Evolutionary conservation across 2,888 invertebrate species (phyloP).

Genomic region (Gerris lacustris): DNA sequence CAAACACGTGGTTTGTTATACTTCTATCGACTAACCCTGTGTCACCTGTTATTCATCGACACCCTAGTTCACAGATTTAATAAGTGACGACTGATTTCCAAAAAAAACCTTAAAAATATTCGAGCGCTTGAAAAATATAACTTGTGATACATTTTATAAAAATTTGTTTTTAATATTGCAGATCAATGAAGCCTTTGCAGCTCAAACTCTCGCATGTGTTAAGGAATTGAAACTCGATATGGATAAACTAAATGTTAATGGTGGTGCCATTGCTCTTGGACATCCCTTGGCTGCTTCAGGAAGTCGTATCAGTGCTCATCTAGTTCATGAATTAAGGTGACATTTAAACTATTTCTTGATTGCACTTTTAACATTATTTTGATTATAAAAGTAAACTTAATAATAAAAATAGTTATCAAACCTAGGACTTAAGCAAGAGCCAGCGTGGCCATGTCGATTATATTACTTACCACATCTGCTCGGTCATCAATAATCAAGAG

Average conservation of each 20-base stretch:
- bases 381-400: not conserved
- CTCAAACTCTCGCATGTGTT: conserved; percentile 84
- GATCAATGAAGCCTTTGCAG: conserved; percentile 98
- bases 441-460: conserved; percentile 26
- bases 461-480: not conserved
- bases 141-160: too few species aligned
- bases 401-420: conserved; percentile 2
- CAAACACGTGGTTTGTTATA: too few species aligned
- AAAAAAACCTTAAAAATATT: too few species aligned
- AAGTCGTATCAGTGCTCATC: conserved; percentile 76
- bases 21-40: too few species aligned
- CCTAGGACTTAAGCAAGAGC: conserved; percentile 13
- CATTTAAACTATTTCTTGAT: conserved; percentile 16
- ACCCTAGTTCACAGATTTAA: too few species aligned
- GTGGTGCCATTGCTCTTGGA: conserved; percentile 94
- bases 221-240: conserved; percentile 77
- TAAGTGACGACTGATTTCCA: too few species aligned
- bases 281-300: conserved; percentile 95
- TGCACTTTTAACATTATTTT: not conserved
- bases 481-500: too few species aligned
- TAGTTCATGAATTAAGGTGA: conserved; percentile 82
- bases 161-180: conserved; percentile 36
- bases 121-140: too few species aligned
- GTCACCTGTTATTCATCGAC: too few species aligned
- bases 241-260: conserved; percentile 82